These are phyloP conservation scores for mouse (Mus musculus) DNA, from an alignment of 2,113 vertebrate genomes.

Conservation along the genomic window GRCm39 chr9:47820001-47820500, in stretches of 20 bases:
- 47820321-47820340: neutral
- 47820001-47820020: neutral
- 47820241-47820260: neutral
- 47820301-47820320: neutral
- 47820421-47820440: neutral
- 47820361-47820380: neutral
- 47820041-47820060: neutral
- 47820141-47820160: neutral
- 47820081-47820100: neutral
- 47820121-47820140: neutral
- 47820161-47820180: neutral
- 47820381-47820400: neutral
- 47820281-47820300: neutral
- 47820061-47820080: neutral
- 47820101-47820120: neutral
- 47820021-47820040: neutral
- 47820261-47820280: neutral
- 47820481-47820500: conserved; percentile 56
- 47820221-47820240: neutral
- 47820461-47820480: neutral
- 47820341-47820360: neutral
- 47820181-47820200: neutral
- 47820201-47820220: neutral
- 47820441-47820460: conserved; percentile 50
- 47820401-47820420: neutral